A percentile compares a stretch with the other conserved stretches of the same genome.
Evolutionary conservation across 2,113 vertebrate species (phyloP).

Genomic region (Eptesicus fuscus): DNA sequence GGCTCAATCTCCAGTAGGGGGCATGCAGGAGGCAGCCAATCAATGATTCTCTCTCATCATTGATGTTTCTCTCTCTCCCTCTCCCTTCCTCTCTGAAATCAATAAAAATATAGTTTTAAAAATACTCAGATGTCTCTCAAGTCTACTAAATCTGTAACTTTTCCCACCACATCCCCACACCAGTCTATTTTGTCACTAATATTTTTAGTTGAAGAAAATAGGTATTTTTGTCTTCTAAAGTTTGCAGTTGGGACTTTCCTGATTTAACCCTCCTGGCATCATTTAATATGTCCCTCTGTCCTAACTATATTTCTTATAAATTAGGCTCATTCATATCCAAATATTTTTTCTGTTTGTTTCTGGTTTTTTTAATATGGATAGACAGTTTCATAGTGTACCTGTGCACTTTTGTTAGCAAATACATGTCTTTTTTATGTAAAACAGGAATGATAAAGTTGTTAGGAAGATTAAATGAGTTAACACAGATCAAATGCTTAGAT

Average conservation of each 20-base stretch:
- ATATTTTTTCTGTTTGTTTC: not conserved
- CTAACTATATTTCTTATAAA: not conserved
- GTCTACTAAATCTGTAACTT: not conserved
- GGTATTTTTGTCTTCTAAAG: not conserved
- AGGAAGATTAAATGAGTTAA: not conserved
- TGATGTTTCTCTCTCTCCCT: not conserved
- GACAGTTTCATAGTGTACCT: not conserved
- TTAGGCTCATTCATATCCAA: not conserved
- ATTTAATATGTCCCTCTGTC: not conserved
- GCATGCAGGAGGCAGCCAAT: not conserved
- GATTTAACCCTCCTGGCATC: not conserved
- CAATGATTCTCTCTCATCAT: not conserved
- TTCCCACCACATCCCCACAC: not conserved
- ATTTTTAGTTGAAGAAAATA: not conserved
- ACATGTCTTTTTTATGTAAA: not conserved
- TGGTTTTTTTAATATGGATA: not conserved
- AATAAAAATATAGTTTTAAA: not conserved
- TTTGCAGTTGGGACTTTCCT: not conserved
- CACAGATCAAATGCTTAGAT: not conserved
- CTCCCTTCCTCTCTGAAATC: not conserved
- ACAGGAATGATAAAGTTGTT: not conserved
- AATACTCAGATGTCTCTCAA: not conserved
- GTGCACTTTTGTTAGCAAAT: not conserved
- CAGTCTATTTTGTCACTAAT: not conserved
- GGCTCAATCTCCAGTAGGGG: not conserved